A percentile compares a stretch with the other conserved stretches of the same genome.
These are phyloP conservation scores for Escarpia spicata DNA, from an alignment of 2,888 invertebrate species.

Conservation along the genomic window DNA sequence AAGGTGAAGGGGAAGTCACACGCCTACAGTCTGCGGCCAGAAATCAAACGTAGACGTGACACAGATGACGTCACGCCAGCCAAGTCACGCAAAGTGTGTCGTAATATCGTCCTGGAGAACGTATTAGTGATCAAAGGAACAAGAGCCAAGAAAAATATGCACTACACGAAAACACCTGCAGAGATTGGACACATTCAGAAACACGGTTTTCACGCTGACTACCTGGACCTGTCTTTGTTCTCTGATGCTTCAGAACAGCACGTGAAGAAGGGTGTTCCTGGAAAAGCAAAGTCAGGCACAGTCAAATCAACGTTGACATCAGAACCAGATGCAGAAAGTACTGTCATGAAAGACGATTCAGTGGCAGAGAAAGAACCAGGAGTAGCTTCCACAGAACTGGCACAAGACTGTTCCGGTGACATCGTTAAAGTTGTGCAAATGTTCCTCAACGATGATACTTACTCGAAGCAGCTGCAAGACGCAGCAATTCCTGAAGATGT, in stretches of 20 bases:
- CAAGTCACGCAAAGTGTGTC: constrained; percentile 24
- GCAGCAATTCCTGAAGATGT: constrained; percentile 25
- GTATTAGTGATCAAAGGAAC: constrained; percentile 22
- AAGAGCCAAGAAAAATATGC: background rate
- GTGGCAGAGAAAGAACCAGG: constrained; percentile 21
- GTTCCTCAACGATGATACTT: constrained; percentile 21
- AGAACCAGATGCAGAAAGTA: constrained; percentile 17
- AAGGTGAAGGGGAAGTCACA: constrained; percentile 18
- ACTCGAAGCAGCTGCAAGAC: constrained; percentile 20
- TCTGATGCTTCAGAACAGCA: constrained; percentile 20
- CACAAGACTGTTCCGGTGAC: constrained; percentile 20
- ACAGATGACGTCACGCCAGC: constrained; percentile 23
- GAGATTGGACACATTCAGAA: constrained; percentile 23
- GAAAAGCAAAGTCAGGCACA: background rate
- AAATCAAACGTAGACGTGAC: constrained; percentile 18
- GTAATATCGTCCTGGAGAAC: constrained; percentile 22
- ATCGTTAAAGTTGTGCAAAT: background rate
- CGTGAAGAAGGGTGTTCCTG: background rate
- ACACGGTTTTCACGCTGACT: constrained; percentile 22
- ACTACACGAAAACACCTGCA: constrained; percentile 24
- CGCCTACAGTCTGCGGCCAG: constrained; percentile 21
- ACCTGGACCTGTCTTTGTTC: constrained; percentile 23
- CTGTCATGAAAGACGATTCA: constrained; percentile 11
- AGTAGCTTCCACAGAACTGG: background rate
- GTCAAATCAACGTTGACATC: constrained; percentile 1